These are phyloP conservation scores for Drosophila grimshawi DNA, from an alignment of 1,140 invertebrate species.

Conservation along the genomic window DNA sequence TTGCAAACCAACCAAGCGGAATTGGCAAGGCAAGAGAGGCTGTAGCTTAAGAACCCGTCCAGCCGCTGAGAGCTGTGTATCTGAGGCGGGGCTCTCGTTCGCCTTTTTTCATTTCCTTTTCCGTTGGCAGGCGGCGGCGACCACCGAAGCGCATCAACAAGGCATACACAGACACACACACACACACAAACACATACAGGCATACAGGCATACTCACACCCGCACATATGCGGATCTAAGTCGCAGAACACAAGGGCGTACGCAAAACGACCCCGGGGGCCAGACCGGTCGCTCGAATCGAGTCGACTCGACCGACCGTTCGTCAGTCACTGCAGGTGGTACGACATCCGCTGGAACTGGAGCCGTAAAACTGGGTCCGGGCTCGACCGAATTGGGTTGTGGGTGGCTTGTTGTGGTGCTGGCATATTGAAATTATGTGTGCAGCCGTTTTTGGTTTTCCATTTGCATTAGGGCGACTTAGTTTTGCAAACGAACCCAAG, in stretches of 20 bases:
- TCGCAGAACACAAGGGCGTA: constrained; percentile 40
- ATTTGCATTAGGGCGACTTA: constrained; percentile 57
- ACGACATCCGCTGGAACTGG: constrained; percentile 6
- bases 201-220: background rate
- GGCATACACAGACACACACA: constrained; percentile 33
- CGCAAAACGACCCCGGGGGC: constrained; percentile 53
- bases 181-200: background rate
- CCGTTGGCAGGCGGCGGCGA: constrained; percentile 67
- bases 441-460: constrained; percentile 48
- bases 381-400: background rate
- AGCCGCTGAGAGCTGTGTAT: background rate
- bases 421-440: constrained; percentile 51
- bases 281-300: constrained; percentile 1
- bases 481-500: constrained; percentile 9
- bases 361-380: background rate
- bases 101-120: constrained; percentile 79
- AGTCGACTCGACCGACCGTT: constrained; percentile 8
- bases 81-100: constrained; percentile 33
- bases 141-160: constrained; percentile 74
- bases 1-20: constrained; percentile 76
- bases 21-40: constrained; percentile 50
- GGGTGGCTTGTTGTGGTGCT: background rate
- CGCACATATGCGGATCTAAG: constrained; percentile 45
- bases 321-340: constrained; percentile 52
- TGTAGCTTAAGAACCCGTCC: constrained; percentile 27